Base-by-base conservation (phyloP, 1,140 invertebrate species). In the Frieseomelitta varia region DNA sequence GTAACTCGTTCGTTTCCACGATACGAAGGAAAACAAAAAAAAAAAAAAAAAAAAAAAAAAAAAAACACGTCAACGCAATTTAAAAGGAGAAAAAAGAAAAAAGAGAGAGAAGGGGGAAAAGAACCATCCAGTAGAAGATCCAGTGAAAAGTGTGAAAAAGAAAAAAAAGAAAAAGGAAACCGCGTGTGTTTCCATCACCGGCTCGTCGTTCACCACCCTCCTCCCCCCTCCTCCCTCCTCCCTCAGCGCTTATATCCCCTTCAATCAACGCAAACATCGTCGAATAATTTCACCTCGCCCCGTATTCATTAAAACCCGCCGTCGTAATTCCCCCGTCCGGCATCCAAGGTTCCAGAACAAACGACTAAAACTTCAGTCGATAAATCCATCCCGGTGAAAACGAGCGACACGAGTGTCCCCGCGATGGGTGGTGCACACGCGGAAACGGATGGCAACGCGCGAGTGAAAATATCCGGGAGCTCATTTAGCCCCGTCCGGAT, bases 401-500 rank as follows among this genome's bases (percentile, higher is more conserved):
- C 55, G 34, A n/a, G 27, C 55, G 69, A 55, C 27, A 56, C 71
- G 61, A 81, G 55, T 76, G 55, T 76, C 56, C 6, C 34, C 74
- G 56, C 74, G 74, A 58, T n/a, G n/a, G 27, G 72, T 74, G 39
- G 39, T 0, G 39, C 39, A 51, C 51, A 74, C 72, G 53, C 30
- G 74, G 74, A 76, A 39, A 34, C 24, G 24, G 55, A 21, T 68
- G 4, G 19, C 6, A 71, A 47, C 12, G 72, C 10, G 55, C 78
- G 63, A 74, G 75, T 79, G 82, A 90, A 91, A 91, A 88, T 78
- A 86, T 87, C 84, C 67, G 58, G 51, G 34, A 84, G 82, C 79
- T 85, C 85, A 58, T 81, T 87, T 78, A 63, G 85, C 53, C 87
- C 34, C 30, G 39, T 72, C 34, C 47, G 76, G 84, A 88, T 84